A percentile compares a stretch with the other conserved stretches of the same genome.
Conservation (phyloP, 2,888 invertebrate species). For the Periphyllus acericola region DNA sequence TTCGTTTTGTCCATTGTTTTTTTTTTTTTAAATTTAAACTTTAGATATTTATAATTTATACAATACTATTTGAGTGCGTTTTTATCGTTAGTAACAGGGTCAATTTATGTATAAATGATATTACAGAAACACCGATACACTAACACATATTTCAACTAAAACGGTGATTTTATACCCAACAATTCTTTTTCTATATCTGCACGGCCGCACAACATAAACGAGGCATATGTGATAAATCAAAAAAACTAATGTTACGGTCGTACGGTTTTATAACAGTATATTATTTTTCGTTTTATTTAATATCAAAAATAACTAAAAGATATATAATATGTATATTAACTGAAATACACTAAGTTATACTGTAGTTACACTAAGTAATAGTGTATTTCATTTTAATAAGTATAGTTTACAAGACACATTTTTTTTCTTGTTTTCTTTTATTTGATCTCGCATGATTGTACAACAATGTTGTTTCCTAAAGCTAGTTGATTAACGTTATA, state of each 20-base stretch:
- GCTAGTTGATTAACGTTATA: too few relatives aligned
- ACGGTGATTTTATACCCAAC: too few relatives aligned
- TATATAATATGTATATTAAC: too few relatives aligned
- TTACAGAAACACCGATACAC: neutral
- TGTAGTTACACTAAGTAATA: too few relatives aligned
- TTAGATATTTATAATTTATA: neutral
- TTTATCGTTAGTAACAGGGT: neutral
- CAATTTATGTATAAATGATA: neutral
- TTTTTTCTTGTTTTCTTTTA: too few relatives aligned
- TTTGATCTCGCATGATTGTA: neutral
- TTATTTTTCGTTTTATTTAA: too few relatives aligned
- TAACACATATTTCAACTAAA: too few relatives aligned
- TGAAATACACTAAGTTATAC: too few relatives aligned
- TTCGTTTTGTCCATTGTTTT: neutral
- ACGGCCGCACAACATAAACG: too few relatives aligned
- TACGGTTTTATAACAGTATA: neutral
- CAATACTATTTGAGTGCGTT: neutral
- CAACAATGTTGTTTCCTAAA: neutral
- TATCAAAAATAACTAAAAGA: too few relatives aligned
- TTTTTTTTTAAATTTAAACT: neutral
- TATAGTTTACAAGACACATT: too few relatives aligned
- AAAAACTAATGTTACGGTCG: neutral
- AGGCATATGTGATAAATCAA: neutral
- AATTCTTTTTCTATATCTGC: neutral
- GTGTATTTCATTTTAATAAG: too few relatives aligned